Evolutionary conservation across 2,888 invertebrate genomes (phyloP), one percentile per base, ranked within the genome.

Genomic region (Thera obeliscata): DNA sequence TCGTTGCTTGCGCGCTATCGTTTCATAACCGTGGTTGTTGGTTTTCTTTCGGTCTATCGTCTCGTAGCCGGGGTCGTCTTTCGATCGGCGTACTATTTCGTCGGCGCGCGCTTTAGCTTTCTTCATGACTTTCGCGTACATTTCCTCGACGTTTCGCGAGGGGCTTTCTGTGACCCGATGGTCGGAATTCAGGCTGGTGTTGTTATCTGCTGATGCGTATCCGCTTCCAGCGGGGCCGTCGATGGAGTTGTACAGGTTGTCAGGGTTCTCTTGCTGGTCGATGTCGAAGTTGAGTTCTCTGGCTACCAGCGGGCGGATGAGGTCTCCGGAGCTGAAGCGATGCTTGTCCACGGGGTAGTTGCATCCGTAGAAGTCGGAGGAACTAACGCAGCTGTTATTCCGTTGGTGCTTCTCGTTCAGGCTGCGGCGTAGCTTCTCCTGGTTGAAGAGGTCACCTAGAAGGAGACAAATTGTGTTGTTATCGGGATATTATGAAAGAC

Each of bases 121-220:
- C 83, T 97, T 97, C 81, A 95, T 95, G 33, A 98, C 98, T 92
- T 98, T 98, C 2, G 98, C 98, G 85, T 98, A 98, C 96, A 98
- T 97, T 79, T 97, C 97, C 78, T 98, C 98, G n/a, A 97, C 89
- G 76, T 96, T 96, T 73, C 95, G 95, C 35, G 95, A 94, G 0
- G 95, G 95, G 80, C 95, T 95, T 56, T 92, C 95, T 66, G 84
- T 91, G 78, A 83, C 87, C 81, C 89, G 89, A 81, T 85, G 88
- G 76, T 88, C 93, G 60, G 84, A 85, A 66, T 79, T 84, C 57
- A 81, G 77, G 79, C 81, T 88, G 46, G 78, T 81, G 72, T 87
- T 87, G 5, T 87, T 82, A 3, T 89, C 91, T 1, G 88, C 84
- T 3, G 87, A 87, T 0, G 87, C 86, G 61, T 90, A 88, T 64